Base-by-base conservation (phyloP, 2,888 invertebrate genomes). In the Ectropis crepuscularia region DNA sequence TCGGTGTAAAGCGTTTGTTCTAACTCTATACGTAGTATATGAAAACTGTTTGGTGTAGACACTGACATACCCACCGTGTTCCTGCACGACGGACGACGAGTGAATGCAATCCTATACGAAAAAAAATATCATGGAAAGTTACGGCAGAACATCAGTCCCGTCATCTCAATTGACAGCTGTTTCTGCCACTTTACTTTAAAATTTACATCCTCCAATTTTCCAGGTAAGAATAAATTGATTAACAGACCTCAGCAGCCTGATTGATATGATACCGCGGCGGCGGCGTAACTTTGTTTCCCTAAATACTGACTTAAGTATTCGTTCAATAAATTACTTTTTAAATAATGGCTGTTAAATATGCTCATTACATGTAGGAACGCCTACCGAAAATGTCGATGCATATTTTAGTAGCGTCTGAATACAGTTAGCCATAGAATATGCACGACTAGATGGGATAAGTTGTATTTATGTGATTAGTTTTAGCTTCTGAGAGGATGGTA, bases 371-470 rank as follows among this genome's bases (percentile, higher is more conserved):
- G 79, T 80, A 71, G 87, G 81, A 83, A 83, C 87, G 86, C 85
- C 87, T 86, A 76, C 86, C 83, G 74, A 87, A 89, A 87, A 79
- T 85, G 85, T 85, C 85, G 83, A 82, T 86, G 87, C 82, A 89
- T 90, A 87, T 82, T 85, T 88, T 87, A 88, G 82, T 86, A 81
- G 78, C 81, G 76, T 78, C 81, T 75, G 79, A 76, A 79, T 84
- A 87, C 89, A 86, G 87, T 87, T 88, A 88, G 63, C 43, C 78
- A 79, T 61, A 80, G 78, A 80, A 50, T 67, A 75, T 50, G 38
- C 42, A 71, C 65, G 66, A 43, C 10, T 16, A 53, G 51, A 55
- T 10, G 28, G n/a, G 10, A 39, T 6, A 5, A 39, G 9, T 43
- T 6, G 10, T 1, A 8, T 55, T 54, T 55, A 28, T 53, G 9